Conservation (phyloP, 2,888 invertebrate genomes). For the Clepsis dumicolana region DNA sequence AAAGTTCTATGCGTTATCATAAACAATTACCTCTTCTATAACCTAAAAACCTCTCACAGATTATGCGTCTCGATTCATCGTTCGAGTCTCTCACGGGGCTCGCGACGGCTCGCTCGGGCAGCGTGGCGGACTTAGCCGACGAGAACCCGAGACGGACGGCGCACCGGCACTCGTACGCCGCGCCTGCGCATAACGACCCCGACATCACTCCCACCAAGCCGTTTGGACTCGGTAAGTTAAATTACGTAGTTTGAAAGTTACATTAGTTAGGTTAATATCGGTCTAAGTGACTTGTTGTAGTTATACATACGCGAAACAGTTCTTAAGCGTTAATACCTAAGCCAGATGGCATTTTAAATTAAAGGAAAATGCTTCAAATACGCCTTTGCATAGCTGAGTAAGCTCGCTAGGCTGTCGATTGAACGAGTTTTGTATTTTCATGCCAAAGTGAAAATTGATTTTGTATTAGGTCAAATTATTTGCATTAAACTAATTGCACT, state of each 20-base stretch:
- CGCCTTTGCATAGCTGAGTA: background rate
- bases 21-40: background rate
- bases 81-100: slow-evolving; percentile 91
- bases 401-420: background rate
- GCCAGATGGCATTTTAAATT: background rate
- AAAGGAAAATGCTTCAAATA: background rate
- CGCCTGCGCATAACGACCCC: slow-evolving; percentile 80
- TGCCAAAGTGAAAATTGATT: background rate
- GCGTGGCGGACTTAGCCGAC: slow-evolving; percentile 93
- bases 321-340: background rate
- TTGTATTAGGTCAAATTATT: background rate
- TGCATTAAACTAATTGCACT: background rate
- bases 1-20: background rate
- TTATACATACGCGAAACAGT: background rate
- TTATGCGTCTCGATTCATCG: slow-evolving; percentile 93
- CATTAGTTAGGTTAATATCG: background rate
- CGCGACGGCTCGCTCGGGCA: slow-evolving; percentile 90
- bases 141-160: slow-evolving; percentile 78
- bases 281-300: background rate
- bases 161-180: slow-evolving; percentile 86
- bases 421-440: background rate
- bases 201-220: slow-evolving; percentile 90
- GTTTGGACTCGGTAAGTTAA: slow-evolving; percentile 92
- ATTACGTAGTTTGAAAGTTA: background rate
- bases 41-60: slow-evolving; percentile 75